Evolutionary conservation across 2,113 vertebrate species (phyloP).

Genomic region (Actinemys pallida): DNA sequence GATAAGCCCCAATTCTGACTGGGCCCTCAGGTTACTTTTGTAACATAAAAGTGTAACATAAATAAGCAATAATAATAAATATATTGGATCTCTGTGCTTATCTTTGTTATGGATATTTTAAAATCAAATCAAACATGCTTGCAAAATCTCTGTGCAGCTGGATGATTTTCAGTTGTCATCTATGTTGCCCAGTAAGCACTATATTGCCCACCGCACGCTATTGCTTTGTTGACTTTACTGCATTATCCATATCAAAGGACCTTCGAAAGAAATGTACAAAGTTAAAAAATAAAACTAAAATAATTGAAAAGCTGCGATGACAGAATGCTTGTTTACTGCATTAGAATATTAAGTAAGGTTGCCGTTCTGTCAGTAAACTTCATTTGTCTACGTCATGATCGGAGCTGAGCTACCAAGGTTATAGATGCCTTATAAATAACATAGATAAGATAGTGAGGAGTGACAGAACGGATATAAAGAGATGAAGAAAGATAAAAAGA

Average conservation of each 20-base stretch:
- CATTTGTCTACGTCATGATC: not conserved
- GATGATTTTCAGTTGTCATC: not conserved
- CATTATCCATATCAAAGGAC: not conserved
- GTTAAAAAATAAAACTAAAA: not conserved
- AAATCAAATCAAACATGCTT: conserved; percentile 31
- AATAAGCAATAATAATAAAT: not conserved
- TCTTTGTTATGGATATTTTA: conserved; percentile 19
- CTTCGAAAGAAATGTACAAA: not conserved
- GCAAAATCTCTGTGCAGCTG: not conserved
- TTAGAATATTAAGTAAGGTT: not conserved
- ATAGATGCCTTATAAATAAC: not conserved
- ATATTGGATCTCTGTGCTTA: not conserved
- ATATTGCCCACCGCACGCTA: not conserved
- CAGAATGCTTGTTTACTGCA: not conserved
- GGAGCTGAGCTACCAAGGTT: not conserved
- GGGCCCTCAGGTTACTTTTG: not conserved
- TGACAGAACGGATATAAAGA: not conserved
- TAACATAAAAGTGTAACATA: not conserved
- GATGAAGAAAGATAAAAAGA: not conserved
- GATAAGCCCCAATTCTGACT: not conserved
- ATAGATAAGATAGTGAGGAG: not conserved
- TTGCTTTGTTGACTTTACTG: not conserved
- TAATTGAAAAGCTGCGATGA: not conserved
- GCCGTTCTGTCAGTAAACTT: not conserved
- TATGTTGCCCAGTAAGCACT: not conserved